Percentiles rank a stretch among this genome's conserved stretches.
Conservation (phyloP, 2,888 invertebrate species). For the Phengaris alcon region DNA sequence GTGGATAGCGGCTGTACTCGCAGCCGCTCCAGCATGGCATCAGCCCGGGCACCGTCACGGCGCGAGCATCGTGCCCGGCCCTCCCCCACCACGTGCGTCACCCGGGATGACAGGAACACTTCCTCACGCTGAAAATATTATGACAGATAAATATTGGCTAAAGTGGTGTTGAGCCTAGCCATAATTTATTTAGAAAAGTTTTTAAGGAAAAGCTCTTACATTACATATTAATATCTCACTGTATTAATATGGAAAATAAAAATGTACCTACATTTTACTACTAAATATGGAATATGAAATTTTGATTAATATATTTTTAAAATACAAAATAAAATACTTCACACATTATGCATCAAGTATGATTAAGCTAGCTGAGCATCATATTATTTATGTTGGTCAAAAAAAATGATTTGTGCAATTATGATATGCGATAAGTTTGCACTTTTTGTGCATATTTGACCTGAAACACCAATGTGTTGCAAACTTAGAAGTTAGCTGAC, state of each 20-base stretch:
- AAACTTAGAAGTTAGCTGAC: conserved; percentile 19
- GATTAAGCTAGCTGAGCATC: neutral
- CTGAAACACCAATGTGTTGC: conserved; percentile 4
- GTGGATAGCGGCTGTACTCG: conserved; percentile 63
- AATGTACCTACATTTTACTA: neutral
- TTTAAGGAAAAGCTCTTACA: neutral
- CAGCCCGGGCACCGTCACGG: conserved; percentile 80
- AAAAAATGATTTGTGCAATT: neutral
- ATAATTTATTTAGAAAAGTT: neutral
- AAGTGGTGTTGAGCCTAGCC: neutral
- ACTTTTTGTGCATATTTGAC: conserved; percentile 14
- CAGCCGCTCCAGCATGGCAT: conserved; percentile 90
- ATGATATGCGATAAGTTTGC: neutral
- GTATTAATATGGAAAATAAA: neutral
- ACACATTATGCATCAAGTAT: neutral
- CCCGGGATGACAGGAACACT: conserved; percentile 79
- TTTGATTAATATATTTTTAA: neutral
- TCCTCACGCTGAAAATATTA: conserved; percentile 75
- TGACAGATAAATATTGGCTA: neutral
- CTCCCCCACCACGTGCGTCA: conserved; percentile 69
- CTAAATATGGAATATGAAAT: neutral
- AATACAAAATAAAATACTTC: neutral
- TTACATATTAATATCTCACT: neutral
- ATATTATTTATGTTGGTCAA: neutral
- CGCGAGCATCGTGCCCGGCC: conserved; percentile 61